These are phyloP conservation scores for Gallinago nigripennis DNA, from an alignment of 2,797 vertebrate species.

Conservation along the genomic window DNA sequence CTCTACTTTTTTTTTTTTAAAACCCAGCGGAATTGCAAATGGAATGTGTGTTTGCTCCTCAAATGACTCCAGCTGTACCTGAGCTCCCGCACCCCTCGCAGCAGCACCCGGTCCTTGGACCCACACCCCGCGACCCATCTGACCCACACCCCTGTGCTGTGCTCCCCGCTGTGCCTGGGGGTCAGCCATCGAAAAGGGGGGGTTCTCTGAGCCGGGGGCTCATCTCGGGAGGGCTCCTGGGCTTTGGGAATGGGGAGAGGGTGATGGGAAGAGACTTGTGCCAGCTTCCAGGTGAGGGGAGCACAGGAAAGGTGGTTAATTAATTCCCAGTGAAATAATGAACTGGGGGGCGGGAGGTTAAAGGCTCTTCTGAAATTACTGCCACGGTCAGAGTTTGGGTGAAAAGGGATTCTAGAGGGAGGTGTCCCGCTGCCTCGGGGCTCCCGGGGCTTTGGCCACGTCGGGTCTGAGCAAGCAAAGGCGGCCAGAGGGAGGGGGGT, in stretches of 20 bases:
- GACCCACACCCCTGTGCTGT: not conserved
- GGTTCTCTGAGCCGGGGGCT: not conserved
- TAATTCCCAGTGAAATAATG: not conserved
- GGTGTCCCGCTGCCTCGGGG: rapidly evolving
- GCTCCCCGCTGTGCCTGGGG: not conserved
- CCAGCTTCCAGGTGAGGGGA: not conserved
- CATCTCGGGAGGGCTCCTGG: rapidly evolving
- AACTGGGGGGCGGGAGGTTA: not conserved
- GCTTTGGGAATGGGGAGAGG: not conserved
- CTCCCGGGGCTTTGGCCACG: not conserved
- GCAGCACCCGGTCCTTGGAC: not conserved
- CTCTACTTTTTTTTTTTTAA: not conserved
- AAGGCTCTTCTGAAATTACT: not conserved
- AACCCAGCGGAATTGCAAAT: slow-evolving; percentile 41
- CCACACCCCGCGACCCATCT: not conserved
- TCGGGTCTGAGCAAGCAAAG: not conserved
- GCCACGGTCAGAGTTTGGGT: not conserved
- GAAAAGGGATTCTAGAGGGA: not conserved
- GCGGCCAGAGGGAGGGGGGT: rapidly evolving
- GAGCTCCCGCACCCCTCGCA: not conserved
- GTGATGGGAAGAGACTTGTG: not conserved
- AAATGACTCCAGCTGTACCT: not conserved
- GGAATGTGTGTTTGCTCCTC: slow-evolving; percentile 28
- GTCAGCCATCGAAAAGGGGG: not conserved
- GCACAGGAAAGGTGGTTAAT: not conserved